phyloP scores from a whole-genome alignment of 2,113 vertebrate species.

The Nematolebias whitei region DNA sequence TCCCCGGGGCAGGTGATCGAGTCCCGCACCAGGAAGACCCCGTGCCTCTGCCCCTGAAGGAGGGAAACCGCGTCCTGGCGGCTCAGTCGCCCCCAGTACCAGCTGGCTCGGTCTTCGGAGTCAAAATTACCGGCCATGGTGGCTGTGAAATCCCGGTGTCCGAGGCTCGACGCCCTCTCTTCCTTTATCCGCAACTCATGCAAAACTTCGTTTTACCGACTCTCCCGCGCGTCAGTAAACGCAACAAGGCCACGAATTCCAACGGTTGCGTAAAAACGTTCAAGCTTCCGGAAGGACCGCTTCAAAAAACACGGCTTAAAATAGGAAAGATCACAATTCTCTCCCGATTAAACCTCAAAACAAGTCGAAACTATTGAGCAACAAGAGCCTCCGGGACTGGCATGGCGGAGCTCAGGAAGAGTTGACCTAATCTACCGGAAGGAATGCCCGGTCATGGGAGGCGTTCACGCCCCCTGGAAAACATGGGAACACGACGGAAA shows the following conservation, averaged over 20 bases:
- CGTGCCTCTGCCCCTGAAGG: constrained; percentile 93
- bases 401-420: constrained; percentile 85
- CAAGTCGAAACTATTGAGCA: constrained; percentile 52
- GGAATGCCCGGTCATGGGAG: constrained; percentile 72
- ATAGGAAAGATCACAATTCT: neutral
- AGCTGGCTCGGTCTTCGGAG: constrained; percentile 90
- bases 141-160: constrained; percentile 71
- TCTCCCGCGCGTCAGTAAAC: constrained; percentile 28
- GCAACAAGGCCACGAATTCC: neutral
- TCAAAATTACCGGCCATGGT: constrained; percentile 96
- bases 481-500: neutral
- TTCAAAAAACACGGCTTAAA: no score
- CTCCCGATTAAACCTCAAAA: neutral
- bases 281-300: neutral
- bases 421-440: constrained; percentile 91
- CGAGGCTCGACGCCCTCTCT: constrained; percentile 80
- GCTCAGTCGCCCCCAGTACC: constrained; percentile 93
- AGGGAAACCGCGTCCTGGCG: constrained; percentile 90
- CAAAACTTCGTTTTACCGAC: constrained; percentile 75
- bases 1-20: constrained; percentile 93
- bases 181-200: constrained; percentile 74
- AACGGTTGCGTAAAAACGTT: neutral
- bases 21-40: constrained; percentile 95
- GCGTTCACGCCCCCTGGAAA: constrained; percentile 32
- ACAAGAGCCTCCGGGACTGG: constrained; percentile 72